These are phyloP conservation scores for Artemia sp. DNA, from an alignment of 2,888 invertebrate genomes.

Conservation along the genomic window DNA sequence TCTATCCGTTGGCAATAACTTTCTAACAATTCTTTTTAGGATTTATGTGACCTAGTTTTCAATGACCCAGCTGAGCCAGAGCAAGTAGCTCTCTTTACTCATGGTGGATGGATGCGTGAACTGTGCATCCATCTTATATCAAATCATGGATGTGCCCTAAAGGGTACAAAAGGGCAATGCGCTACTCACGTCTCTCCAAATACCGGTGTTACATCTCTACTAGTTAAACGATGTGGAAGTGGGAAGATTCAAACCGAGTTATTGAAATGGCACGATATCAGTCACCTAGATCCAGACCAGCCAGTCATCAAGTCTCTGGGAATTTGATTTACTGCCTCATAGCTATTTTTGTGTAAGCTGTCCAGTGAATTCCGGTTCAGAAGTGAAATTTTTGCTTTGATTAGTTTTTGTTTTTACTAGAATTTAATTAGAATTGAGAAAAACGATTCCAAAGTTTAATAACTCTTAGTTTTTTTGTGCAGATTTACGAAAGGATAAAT, in stretches of 20 bases:
- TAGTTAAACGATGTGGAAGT: neutral
- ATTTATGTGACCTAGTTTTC: neutral
- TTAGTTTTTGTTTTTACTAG: too few relatives aligned
- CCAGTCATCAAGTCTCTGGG: constrained; percentile 6
- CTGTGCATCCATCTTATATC: neutral
- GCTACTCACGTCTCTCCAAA: constrained; percentile 8
- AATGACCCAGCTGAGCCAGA: constrained; percentile 3
- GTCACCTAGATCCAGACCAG: constrained; percentile 4
- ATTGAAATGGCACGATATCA: constrained; percentile 6
- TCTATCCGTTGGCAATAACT: too few relatives aligned
- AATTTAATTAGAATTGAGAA: too few relatives aligned
- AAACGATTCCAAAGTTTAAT: too few relatives aligned
- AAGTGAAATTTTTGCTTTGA: too few relatives aligned
- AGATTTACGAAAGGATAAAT: too few relatives aligned
- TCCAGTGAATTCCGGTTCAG: too few relatives aligned
- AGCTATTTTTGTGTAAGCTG: too few relatives aligned
- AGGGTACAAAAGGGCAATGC: neutral
- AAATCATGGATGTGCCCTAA: neutral
- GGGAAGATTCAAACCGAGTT: neutral
- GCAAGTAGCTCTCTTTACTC: constrained; percentile 6
- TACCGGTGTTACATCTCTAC: neutral
- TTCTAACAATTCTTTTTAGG: neutral
- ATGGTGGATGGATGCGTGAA: constrained; percentile 2
- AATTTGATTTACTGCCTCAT: neutral
- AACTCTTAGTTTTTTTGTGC: too few relatives aligned